phyloP scores from a whole-genome alignment of 2,113 vertebrate species.

The Plecotus auritus region DNA sequence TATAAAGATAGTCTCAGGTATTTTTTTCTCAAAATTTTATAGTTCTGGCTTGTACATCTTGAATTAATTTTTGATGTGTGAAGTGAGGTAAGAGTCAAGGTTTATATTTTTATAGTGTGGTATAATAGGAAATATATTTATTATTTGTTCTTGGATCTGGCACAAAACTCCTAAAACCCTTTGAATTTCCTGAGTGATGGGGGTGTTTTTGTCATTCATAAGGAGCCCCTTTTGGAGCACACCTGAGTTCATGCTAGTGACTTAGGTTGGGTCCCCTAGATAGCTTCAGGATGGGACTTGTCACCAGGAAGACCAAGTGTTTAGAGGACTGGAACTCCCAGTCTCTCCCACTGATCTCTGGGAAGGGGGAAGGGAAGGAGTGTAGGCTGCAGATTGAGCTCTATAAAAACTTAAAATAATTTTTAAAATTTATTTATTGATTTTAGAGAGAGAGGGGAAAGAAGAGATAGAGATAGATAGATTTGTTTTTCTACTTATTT shows the following conservation, averaged over 20 bases:
- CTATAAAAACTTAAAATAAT: not conserved
- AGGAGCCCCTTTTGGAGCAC: not conserved
- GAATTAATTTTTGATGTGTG: slow-evolving; percentile 6
- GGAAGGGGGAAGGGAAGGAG: not conserved
- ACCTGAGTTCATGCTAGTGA: not conserved
- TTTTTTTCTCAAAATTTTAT: not conserved
- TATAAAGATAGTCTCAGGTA: not conserved
- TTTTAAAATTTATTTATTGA: too few species aligned
- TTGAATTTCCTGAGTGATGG: not conserved
- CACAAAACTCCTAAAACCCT: not conserved
- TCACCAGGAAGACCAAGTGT: not conserved
- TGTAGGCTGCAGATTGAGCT: not conserved
- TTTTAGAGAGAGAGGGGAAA: too few species aligned
- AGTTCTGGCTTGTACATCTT: not conserved
- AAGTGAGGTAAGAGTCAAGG: not conserved
- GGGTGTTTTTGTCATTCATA: not conserved
- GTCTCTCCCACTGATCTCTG: not conserved
- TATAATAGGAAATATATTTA: not conserved
- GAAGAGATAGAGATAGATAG: too few species aligned
- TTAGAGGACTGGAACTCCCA: not conserved
- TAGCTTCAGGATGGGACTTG: not conserved
- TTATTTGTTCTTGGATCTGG: not conserved
- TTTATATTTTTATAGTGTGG: slow-evolving; percentile 5
- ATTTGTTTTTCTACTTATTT: too few species aligned
- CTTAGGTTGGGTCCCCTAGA: not conserved